Conservation (phyloP, 1,140 invertebrate genomes). For the Matsumurasca onukii region DNA sequence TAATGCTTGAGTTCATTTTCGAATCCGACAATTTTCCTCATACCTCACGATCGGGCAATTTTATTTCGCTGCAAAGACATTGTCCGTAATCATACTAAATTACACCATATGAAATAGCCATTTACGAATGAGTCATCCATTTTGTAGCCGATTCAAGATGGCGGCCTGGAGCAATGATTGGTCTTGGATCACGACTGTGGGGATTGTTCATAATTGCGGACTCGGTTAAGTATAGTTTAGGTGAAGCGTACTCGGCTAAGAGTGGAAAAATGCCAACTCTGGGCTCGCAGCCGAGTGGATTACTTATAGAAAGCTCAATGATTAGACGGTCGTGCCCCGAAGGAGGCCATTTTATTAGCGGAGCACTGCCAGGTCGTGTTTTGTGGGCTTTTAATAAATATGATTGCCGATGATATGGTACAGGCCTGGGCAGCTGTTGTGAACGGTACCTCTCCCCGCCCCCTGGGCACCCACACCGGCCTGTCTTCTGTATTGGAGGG, state of each 20-base stretch:
- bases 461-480: too few relatives aligned
- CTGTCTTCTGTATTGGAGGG: too few relatives aligned
- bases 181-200: neutral
- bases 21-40: slow-evolving; percentile 31
- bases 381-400: slow-evolving; percentile 14
- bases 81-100: slow-evolving; percentile 28
- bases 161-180: neutral
- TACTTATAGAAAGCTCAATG: slow-evolving; percentile 6
- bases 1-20: slow-evolving; percentile 29
- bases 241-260: slow-evolving; percentile 19
- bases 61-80: slow-evolving; percentile 30
- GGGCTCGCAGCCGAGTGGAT: neutral
- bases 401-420: neutral
- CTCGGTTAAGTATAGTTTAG: slow-evolving; percentile 22
- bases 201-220: neutral
- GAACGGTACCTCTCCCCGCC: too few relatives aligned
- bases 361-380: neutral
- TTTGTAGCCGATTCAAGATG: slow-evolving; percentile 28
- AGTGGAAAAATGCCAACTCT: slow-evolving; percentile 25
- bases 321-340: neutral
- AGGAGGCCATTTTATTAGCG: slow-evolving; percentile 10
- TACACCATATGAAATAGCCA: slow-evolving; percentile 31
- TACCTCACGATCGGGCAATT: slow-evolving; percentile 30
- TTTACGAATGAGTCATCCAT: slow-evolving; percentile 30
- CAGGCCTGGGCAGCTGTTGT: too few relatives aligned